Percentiles rank a stretch among this genome's conserved stretches.
phyloP scores from a whole-genome alignment of 30 jellyfish, hydroid and myxozoan genomes.

The Cassiopea andromeda region DNA sequence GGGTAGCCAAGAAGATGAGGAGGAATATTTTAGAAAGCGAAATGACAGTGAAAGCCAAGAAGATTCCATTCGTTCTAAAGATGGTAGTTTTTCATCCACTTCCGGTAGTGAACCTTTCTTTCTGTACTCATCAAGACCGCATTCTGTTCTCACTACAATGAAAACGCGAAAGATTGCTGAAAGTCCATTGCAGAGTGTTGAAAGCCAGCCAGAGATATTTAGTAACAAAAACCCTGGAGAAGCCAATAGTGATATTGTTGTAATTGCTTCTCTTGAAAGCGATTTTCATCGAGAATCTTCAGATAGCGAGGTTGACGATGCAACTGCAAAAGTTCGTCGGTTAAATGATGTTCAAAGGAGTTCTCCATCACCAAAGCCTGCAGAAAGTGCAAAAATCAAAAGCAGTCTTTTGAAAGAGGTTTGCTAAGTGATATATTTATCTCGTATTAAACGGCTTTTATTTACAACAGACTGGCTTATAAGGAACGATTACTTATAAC shows the following conservation, averaged over 20 bases:
- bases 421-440: background rate
- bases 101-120: slow-evolving; percentile 76
- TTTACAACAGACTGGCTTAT: no score
- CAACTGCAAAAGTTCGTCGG: slow-evolving; percentile 20
- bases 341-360: slow-evolving; percentile 41
- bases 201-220: slow-evolving; percentile 14
- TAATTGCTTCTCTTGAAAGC: slow-evolving; percentile 48
- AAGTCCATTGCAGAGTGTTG: background rate
- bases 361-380: slow-evolving; percentile 51
- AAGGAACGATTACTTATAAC: no score
- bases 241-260: background rate
- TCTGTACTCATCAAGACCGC: slow-evolving; percentile 86
- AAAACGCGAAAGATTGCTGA: slow-evolving; percentile 35
- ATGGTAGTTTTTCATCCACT: slow-evolving; percentile 81
- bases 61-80: slow-evolving; percentile 52
- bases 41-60: slow-evolving; percentile 71
- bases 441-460: no score
- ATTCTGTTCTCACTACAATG: slow-evolving; percentile 38
- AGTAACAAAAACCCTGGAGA: background rate
- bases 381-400: slow-evolving; percentile 51
- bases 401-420: slow-evolving; percentile 72
- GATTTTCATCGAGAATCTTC: slow-evolving; percentile 76
- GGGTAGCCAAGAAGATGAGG: slow-evolving; percentile 79
- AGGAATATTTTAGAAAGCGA: slow-evolving; percentile 69
- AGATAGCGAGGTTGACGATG: slow-evolving; percentile 75